Base-by-base conservation (phyloP, 2,797 vertebrate genomes). In the Chiloscyllium punctatum region DNA sequence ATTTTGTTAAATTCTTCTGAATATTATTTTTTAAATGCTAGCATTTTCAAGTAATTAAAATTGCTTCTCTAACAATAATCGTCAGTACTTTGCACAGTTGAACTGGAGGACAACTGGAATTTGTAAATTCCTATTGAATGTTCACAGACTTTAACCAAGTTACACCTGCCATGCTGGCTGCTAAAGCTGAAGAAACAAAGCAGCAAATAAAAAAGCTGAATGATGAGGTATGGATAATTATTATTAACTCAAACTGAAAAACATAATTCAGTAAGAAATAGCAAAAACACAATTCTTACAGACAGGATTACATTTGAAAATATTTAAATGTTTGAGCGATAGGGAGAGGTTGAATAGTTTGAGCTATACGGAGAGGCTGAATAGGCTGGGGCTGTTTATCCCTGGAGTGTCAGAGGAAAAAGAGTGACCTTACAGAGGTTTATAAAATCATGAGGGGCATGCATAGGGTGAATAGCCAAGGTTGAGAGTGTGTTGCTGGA, bases 121-220 rank as follows among this genome's bases (percentile, higher is more conserved):
- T 71, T 72, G 11, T 77, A 21, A 33, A 95, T 51, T 69, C 69
- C 71, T 53, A 15, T 74, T 77, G 77, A 27, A 72, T 97, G 97
- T 97, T 96, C 95, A 7, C 97, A 98, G 98, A 98, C 72, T 96
- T 97, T 0, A 96, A 96, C 88, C 98, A 98, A 96, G 97, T 98
- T 96, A 98, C 98, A 97, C 97, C 98, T 87, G 98, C 98, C 96
- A 98, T 99, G 84, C 97, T 99, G 51, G 97, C 98, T 95, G 98
- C 98, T 95, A 99, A 99, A 97, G 98, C 99, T 86, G 99, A 99
- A 97, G 99, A 99, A 96, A 99, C 99, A 72, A 98, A 98, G 96
- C 98, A 98, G 96, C 98, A 99, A 96, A 98, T 99, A 96, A 98
- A 88, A 96, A 98, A 98, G 96, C 98, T 99, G 94, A 98, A 98